A percentile compares a stretch with the other conserved stretches of the same genome.
Conservation (phyloP, 2,888 invertebrate genomes). For the Actias luna region DNA sequence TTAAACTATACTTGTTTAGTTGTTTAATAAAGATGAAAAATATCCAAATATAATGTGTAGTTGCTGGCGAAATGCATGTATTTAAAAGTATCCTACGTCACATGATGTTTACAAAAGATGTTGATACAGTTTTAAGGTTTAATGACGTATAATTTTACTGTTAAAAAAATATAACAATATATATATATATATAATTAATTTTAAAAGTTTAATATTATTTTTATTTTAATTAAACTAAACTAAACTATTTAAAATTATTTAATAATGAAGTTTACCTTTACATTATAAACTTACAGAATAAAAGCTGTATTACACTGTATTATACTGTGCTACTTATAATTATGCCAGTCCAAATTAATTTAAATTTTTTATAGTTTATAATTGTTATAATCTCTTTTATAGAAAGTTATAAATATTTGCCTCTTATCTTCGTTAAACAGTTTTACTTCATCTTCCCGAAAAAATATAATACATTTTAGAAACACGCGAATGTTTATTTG, state of each 20-base stretch:
- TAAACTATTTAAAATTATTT: too few species aligned
- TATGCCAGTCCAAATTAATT: background rate
- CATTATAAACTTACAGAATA: background rate
- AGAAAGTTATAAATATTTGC: conserved; percentile 3
- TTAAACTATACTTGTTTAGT: background rate
- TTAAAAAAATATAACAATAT: background rate
- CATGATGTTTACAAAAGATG: background rate
- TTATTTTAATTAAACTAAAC: background rate
- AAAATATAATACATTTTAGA: conserved; percentile 33
- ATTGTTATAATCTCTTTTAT: background rate
- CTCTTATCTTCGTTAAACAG: background rate
- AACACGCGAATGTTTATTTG: conserved; percentile 74
- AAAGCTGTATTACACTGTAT: background rate
- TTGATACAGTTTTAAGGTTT: background rate
- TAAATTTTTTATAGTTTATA: background rate
- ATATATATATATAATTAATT: background rate
- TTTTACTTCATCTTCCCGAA: conserved; percentile 1
- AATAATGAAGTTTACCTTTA: background rate
- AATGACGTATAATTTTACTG: background rate
- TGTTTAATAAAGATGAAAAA: background rate
- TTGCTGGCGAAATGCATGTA: background rate
- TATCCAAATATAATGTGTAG: background rate
- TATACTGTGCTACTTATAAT: background rate
- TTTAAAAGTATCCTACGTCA: background rate
- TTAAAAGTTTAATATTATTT: background rate